These are phyloP conservation scores for Urocitellus parryii DNA, from an alignment of 2,113 vertebrate species.

Conservation along the genomic window DNA sequence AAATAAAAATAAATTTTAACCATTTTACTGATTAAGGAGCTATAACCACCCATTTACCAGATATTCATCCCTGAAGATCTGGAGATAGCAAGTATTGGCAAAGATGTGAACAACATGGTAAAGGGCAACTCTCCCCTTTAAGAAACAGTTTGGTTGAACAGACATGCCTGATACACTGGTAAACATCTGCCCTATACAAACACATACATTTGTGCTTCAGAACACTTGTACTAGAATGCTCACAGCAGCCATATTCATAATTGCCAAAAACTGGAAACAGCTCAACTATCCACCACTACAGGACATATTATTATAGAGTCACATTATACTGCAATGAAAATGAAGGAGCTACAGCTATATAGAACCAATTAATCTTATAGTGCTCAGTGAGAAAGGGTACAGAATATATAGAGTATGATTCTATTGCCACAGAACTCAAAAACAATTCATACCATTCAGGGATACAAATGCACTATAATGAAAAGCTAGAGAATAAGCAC, in stretches of 20 bases:
- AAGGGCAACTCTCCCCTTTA: background rate
- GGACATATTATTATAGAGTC: background rate
- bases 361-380: background rate
- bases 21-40: background rate
- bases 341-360: background rate
- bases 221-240: background rate
- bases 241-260: background rate
- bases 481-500: conserved; percentile 25
- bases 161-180: background rate
- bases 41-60: background rate
- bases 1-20: background rate
- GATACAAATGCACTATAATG: background rate
- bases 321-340: conserved; percentile 29
- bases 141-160: conserved; percentile 28
- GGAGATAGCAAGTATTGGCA: background rate
- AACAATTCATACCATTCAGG: background rate
- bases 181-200: conserved; percentile 41
- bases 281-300: conserved; percentile 6
- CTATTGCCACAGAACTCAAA: background rate
- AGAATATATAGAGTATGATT: background rate
- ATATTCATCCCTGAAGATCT: background rate
- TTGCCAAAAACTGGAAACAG: conserved; percentile 10
- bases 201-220: background rate
- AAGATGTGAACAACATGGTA: background rate
- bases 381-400: background rate